phyloP scores from a whole-genome alignment of 2,888 invertebrate genomes.

The Nowickia ferox region DNA sequence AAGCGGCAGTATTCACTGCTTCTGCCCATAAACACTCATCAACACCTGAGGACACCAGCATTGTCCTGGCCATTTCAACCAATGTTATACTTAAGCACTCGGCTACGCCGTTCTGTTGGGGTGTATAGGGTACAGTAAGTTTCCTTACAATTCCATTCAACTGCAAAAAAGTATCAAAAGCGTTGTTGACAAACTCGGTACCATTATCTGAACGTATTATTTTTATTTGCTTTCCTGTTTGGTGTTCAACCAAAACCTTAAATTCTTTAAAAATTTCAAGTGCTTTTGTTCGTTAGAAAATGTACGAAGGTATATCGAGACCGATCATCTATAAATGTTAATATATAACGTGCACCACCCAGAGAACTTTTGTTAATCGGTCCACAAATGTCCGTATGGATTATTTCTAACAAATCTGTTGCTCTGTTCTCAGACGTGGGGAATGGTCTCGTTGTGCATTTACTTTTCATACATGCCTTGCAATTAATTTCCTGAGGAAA shows the following conservation, averaged over 20 bases:
- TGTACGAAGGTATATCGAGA: conserved; percentile 67
- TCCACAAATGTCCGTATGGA: conserved; percentile 62
- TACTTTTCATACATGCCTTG: conserved; percentile 44
- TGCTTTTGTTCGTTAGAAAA: conserved; percentile 58
- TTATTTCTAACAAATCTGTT: conserved; percentile 45
- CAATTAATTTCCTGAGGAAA: conserved; percentile 51
- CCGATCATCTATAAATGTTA: conserved; percentile 71
- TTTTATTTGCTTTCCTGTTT: conserved; percentile 69
- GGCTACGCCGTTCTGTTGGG: conserved; percentile 71
- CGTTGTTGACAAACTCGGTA: conserved; percentile 64
- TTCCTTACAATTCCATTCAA: conserved; percentile 62
- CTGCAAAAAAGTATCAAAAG: conserved; percentile 58
- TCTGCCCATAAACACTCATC: conserved; percentile 71
- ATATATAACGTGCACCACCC: conserved; percentile 67
- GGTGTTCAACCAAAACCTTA: conserved; percentile 60
- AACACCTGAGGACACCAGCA: conserved; percentile 73
- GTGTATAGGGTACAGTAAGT: conserved; percentile 63
- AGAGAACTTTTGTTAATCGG: conserved; percentile 59
- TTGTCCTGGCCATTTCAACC: conserved; percentile 75
- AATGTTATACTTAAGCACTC: conserved; percentile 54
- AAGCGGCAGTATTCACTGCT: conserved; percentile 66
- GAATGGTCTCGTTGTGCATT: conserved; percentile 54
- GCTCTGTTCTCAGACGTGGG: conserved; percentile 42
- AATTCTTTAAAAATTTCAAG: conserved; percentile 59
- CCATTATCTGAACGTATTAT: conserved; percentile 67